Evolutionary conservation across 30 jellyfish, hydroid and myxozoan genomes (phyloP).

Genomic region (Aurelia coerulea): DNA sequence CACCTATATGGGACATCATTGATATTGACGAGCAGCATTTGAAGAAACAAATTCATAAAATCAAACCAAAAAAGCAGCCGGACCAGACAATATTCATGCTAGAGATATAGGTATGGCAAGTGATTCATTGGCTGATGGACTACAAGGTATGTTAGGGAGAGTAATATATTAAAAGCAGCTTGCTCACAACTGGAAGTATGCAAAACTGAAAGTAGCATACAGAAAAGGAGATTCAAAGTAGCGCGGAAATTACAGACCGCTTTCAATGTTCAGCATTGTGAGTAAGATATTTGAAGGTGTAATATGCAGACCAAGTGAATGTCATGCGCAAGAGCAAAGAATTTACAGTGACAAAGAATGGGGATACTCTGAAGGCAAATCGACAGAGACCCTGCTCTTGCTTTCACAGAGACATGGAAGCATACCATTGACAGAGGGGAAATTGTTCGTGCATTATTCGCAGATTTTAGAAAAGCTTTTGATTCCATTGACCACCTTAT

Average conservation of each 20-base stretch:
- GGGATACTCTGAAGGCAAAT: neutral
- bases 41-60: neutral
- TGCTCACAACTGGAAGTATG: neutral
- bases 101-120: neutral
- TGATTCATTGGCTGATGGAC: neutral
- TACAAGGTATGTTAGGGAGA: neutral
- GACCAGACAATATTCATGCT: neutral
- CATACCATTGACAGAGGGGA: too few relatives aligned
- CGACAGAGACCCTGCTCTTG: neutral
- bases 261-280: too few relatives aligned
- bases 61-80: neutral
- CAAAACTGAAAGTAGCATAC: too few relatives aligned
- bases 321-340: neutral
- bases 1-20: neutral
- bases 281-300: too few relatives aligned
- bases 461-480: neutral
- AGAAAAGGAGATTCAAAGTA: too few relatives aligned
- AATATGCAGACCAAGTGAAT: neutral
- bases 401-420: too few relatives aligned
- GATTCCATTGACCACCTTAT: neutral
- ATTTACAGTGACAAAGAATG: neutral
- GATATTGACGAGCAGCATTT: neutral
- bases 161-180: neutral
- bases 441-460: neutral
- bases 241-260: too few relatives aligned